phyloP scores from a whole-genome alignment of 2,888 invertebrate genomes.

The Linnaemya vulpina region DNA sequence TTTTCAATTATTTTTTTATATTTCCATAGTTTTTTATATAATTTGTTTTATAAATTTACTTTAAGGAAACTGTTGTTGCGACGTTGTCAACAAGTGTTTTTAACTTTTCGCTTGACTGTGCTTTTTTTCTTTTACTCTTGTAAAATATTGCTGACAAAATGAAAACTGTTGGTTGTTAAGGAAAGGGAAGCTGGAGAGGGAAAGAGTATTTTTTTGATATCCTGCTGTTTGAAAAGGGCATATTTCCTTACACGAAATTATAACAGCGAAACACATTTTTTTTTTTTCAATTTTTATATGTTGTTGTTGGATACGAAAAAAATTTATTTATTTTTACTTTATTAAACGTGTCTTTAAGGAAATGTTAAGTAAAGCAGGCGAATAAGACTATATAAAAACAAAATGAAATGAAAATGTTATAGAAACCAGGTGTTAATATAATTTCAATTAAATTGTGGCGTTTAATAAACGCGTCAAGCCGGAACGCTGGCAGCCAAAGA shows the following conservation, averaged over 20 bases:
- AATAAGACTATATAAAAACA: neutral
- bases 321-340: constrained; percentile 16
- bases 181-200: neutral
- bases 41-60: neutral
- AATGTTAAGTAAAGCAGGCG: neutral
- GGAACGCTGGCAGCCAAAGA: neutral
- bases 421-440: constrained; percentile 46
- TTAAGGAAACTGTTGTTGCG: constrained; percentile 12
- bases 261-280: constrained; percentile 6
- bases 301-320: constrained; percentile 25
- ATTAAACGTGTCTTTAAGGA: constrained; percentile 5
- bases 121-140: neutral
- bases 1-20: neutral
- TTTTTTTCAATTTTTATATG: constrained; percentile 14
- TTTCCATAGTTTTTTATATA: neutral
- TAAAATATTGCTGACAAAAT: constrained; percentile 17
- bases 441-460: constrained; percentile 21
- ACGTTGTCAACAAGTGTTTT: constrained; percentile 54
- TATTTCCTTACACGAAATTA: constrained; percentile 10
- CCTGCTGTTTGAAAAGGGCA: constrained; percentile 42
- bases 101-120: neutral
- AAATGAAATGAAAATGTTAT: neutral
- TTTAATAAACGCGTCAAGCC: neutral
- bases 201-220: constrained; percentile 57
- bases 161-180: neutral